phyloP scores from a whole-genome alignment of 2,113 vertebrate species.

The Lamprologus speciosus region DNA sequence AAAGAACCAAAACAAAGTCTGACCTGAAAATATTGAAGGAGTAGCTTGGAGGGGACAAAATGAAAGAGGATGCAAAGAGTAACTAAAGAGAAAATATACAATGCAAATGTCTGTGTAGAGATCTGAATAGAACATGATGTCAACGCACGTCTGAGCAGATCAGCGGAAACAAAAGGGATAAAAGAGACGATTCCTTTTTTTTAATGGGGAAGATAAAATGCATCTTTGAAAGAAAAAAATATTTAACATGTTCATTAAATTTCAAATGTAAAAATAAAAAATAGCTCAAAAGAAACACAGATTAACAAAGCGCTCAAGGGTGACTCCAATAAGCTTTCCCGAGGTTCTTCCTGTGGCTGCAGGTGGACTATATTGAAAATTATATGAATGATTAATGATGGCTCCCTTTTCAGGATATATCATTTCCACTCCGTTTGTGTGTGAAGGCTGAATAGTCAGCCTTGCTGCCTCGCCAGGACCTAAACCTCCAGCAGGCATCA shows the following conservation, averaged over 20 bases:
- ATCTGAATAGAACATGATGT: not conserved
- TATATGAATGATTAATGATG: not conserved
- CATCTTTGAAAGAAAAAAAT: not conserved
- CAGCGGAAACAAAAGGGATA: not conserved
- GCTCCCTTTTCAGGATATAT: not conserved
- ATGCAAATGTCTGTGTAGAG: not conserved
- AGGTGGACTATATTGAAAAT: not conserved
- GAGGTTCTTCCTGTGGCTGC: not conserved
- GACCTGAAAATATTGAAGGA: not conserved
- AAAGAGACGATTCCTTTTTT: not conserved
- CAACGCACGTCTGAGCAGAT: not conserved
- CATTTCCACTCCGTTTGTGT: not conserved
- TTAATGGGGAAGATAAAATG: not conserved
- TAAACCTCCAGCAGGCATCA: not conserved
- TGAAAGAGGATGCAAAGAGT: not conserved
- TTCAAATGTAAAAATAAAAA: not conserved
- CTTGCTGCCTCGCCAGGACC: not conserved
- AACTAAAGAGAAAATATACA: not conserved
- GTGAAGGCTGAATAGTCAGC: not conserved
- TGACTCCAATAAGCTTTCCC: not conserved
- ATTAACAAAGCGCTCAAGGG: not conserved
- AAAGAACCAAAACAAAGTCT: not conserved
- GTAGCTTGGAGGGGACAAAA: not conserved
- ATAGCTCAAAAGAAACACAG: not conserved
- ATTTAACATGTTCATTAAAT: not conserved